Base-by-base conservation (phyloP, 2,113 vertebrate genomes). In the Corythaeola cristata region DNA sequence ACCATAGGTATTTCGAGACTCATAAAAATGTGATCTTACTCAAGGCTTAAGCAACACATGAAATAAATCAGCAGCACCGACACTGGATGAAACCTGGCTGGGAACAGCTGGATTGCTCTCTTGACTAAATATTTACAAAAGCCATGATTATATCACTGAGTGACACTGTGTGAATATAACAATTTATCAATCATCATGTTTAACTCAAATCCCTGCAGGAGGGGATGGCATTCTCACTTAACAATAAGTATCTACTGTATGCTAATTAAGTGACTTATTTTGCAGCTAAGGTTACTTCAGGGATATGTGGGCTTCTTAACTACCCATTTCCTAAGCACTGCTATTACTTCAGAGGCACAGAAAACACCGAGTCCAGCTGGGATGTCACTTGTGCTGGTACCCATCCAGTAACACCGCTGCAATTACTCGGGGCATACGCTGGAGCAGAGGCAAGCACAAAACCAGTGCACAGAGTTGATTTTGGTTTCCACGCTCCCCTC, bases 81-180 rank as follows among this genome's bases (percentile, higher is more conserved):
- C 97, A 97, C 84, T 95, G 97, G 98, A 95, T 97, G 97, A 98
- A 98, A 97, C 97, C 98, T 98, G 97, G 95, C 98, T 98, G 98
- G 93, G 97, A 98, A 97, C 98, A 98, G 98, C 98, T 98, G 98
- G 98, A 98, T 98, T 93, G 97, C 97, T 98, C 98, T 98, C 98
- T 97, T 97, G 97, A 98, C 98, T 98, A 98, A 98, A 98, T 98
- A 98, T 98, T 98, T 98, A 98, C 98, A 98, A 98, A 98, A 98
- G 97, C 78, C 98, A 90, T 97, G 97, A 98, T 98, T 98, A 96
- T 97, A 98, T 98, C 97, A 98, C 98, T 96, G 97, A 98, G 98
- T 97, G 97, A 98, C 98, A 98, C 92, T 16, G 55, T 95, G 97
- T 47, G 96, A 98, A 98, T 97, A 96, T 97, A 98, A 98, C 98